These are phyloP conservation scores for Drosophila biarmipes DNA, from an alignment of 1,140 invertebrate genomes.

Conservation along the genomic window DNA sequence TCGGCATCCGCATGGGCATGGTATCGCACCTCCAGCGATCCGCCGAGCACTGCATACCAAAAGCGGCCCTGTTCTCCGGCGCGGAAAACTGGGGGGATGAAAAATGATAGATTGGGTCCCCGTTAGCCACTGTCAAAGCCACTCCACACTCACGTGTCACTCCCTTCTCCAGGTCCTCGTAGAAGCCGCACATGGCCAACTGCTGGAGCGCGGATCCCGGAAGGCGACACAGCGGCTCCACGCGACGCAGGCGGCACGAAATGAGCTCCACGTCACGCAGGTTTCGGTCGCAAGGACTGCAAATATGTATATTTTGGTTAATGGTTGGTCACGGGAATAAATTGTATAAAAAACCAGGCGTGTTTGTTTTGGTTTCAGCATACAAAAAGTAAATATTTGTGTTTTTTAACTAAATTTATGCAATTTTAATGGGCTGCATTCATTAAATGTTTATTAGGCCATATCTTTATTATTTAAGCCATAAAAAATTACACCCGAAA, in stretches of 20 bases:
- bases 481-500: too few species aligned
- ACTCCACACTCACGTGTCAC: slow-evolving; percentile 89
- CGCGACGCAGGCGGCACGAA: slow-evolving; percentile 86
- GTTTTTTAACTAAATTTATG: too few species aligned
- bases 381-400: too few species aligned
- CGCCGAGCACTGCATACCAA: slow-evolving; percentile 91
- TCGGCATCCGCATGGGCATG: slow-evolving; percentile 86
- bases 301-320: slow-evolving; percentile 29
- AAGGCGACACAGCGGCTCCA: slow-evolving; percentile 89
- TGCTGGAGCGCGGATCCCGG: slow-evolving; percentile 90
- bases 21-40: slow-evolving; percentile 89
- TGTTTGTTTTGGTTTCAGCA: not conserved
- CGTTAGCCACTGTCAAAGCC: slow-evolving; percentile 38
- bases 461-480: too few species aligned
- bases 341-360: not conserved
- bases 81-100: slow-evolving; percentile 88
- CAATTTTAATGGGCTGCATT: too few species aligned
- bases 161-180: slow-evolving; percentile 91
- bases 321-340: not conserved
- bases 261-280: slow-evolving; percentile 89
- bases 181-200: slow-evolving; percentile 89
- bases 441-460: too few species aligned
- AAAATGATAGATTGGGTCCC: slow-evolving; percentile 2
- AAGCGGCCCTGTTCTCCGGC: slow-evolving; percentile 91
- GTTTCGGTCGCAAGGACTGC: slow-evolving; percentile 90